These are phyloP conservation scores for Synanthedon vespiformis DNA, from an alignment of 2,888 invertebrate species.

Conservation along the genomic window DNA sequence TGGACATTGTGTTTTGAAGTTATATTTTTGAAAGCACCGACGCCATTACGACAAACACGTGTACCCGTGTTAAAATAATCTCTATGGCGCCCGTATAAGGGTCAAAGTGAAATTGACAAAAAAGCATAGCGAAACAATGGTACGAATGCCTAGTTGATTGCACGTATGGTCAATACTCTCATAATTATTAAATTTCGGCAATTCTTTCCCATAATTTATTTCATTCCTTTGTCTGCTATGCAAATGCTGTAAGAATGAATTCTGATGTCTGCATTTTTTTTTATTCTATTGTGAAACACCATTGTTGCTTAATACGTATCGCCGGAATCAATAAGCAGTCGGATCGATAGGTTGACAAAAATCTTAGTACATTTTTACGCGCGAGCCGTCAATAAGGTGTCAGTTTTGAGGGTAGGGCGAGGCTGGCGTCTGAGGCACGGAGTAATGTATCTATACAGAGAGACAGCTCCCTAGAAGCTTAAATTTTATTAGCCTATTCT, in stretches of 20 bases:
- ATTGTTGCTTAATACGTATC: not conserved
- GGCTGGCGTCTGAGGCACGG: conserved; percentile 59
- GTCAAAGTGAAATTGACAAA: not conserved
- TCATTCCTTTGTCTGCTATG: conserved; percentile 1
- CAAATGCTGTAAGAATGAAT: not conserved
- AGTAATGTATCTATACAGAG: too few species aligned
- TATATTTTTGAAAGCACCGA: conserved; percentile 24
- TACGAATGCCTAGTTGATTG: not conserved
- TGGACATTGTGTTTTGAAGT: conserved; percentile 17
- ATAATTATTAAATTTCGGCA: conserved; percentile 2
- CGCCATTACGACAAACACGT: conserved; percentile 19
- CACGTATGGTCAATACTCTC: not conserved
- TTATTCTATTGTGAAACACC: not conserved
- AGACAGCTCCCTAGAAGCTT: too few species aligned
- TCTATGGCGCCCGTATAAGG: not conserved
- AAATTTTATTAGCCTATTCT: too few species aligned
- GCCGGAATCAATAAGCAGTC: not conserved
- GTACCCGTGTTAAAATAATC: not conserved
- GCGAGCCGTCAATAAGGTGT: conserved; percentile 9
- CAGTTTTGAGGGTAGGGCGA: conserved; percentile 24
- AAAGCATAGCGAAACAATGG: not conserved
- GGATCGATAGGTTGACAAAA: not conserved
- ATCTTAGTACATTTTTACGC: conserved; percentile 7
- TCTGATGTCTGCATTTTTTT: not conserved
- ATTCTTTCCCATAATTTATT: conserved; percentile 1